Evolutionary conservation across 2,797 vertebrate genomes (phyloP), one percentile per base, ranked within the genome.

Genomic region (Sarcoramphus papa): DNA sequence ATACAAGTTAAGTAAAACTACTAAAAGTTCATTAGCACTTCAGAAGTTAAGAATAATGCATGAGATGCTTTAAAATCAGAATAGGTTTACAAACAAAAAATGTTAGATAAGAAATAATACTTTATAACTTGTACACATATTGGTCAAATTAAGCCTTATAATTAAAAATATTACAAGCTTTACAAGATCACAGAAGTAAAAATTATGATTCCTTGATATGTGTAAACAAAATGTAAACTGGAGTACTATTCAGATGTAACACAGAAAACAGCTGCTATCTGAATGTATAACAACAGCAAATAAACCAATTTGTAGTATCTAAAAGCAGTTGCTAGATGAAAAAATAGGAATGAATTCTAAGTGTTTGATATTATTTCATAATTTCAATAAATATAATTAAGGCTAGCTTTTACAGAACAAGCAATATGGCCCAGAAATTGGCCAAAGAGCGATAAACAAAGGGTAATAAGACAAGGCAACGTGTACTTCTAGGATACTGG

Each of bases 11-110:
- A 78, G 14, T 73, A 90, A 75, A 88, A 86, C 37, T 62, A 78
- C 20, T 80, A 47, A 43, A 91, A 92, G 45, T 76, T 86, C 47
- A 84, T 76, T 63, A 90, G 27, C 56, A 68, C 60, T 93, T 90
- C 17, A 67, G 37, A 92, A 94, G 35, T 85, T 86, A 95, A 3
- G 4, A 88, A 91, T n/a, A 93, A 97, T 23, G 19, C 16, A 73
- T 27, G n/a, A 81, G 21, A 33, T 95, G 70, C 80, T 96, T 84
- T 88, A 95, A 92, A 78, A 85, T 85, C 63, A 51, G 25, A 76
- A 73, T 8, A 79, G 13, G 48, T 53, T 86, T 76, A 93, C 51
- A 87, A 85, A 60, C 18, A 48, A 75, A 85, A 74, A 41, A 12
- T 18, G 21, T 60, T 54, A 81, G 13, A 5, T 78, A 76, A 59